phyloP scores from a whole-genome alignment of 1,140 invertebrate genomes.

The Ditylenchus dipsaci region DNA sequence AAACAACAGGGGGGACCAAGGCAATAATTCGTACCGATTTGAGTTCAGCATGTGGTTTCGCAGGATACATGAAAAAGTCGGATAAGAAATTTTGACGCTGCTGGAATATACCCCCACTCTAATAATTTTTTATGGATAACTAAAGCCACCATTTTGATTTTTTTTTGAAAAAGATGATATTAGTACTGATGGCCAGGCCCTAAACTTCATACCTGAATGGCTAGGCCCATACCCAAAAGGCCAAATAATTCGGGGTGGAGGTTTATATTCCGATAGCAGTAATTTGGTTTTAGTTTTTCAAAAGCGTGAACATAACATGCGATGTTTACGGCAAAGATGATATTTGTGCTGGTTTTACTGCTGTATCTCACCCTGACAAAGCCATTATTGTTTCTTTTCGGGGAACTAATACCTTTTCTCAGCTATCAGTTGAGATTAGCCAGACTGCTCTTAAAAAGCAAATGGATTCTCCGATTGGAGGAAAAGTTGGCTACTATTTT shows the following conservation, averaged over 20 bases:
- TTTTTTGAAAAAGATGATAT: too few species aligned
- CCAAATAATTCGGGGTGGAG: too few species aligned
- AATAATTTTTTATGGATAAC: conserved; percentile 31
- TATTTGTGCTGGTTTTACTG: conserved; percentile 42
- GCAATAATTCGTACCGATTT: conserved; percentile 7
- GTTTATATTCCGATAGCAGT: background rate
- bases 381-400: conserved; percentile 42
- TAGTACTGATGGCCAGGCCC: too few species aligned
- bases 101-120: too few species aligned
- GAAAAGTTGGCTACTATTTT: conserved; percentile 3
- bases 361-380: conserved; percentile 24
- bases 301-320: background rate
- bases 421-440: conserved; percentile 1
- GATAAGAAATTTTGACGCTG: too few species aligned
- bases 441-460: conserved; percentile 4
- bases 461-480: conserved; percentile 6
- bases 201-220: too few species aligned
- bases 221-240: too few species aligned
- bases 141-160: too few species aligned
- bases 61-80: conserved; percentile 23
- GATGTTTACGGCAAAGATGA: conserved; percentile 5
- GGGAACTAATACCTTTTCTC: conserved; percentile 1
- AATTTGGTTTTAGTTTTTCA: background rate
- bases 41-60: conserved; percentile 38
- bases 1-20: background rate